Evolutionary conservation across 1,140 invertebrate genomes (phyloP).

Genomic region (Battus philenor): DNA sequence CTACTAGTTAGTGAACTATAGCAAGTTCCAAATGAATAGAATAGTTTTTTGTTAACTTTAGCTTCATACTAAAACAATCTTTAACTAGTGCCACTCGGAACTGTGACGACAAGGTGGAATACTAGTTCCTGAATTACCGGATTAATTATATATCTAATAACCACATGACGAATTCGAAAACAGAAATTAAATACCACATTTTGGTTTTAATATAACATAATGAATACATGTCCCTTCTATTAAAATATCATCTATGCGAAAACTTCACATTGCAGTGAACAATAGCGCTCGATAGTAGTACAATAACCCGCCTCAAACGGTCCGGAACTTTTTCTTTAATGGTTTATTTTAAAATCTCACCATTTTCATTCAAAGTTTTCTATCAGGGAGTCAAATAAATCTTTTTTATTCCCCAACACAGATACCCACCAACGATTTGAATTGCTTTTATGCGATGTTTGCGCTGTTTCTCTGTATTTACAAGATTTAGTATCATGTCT

Average conservation of each 20-base stretch:
- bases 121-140: no score
- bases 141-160: not conserved
- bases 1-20: no score
- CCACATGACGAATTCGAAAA: no score
- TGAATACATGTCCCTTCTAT: conserved; percentile 24
- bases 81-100: no score
- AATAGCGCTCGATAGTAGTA: conserved; percentile 57
- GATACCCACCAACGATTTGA: conserved; percentile 63
- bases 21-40: no score
- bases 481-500: conserved; percentile 60
- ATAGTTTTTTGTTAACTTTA: no score
- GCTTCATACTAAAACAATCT: no score
- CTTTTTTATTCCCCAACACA: conserved; percentile 53
- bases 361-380: conserved; percentile 65
- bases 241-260: conserved; percentile 19
- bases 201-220: no score
- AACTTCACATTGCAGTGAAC: conserved; percentile 44
- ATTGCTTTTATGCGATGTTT: conserved; percentile 70
- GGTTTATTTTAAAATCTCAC: conserved; percentile 73
- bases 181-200: no score
- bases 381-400: conserved; percentile 53
- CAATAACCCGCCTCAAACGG: conserved; percentile 70
- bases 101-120: no score
- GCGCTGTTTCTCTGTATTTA: conserved; percentile 50
- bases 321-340: conserved; percentile 72